Evolutionary conservation across 2,113 vertebrate species (phyloP).

Genomic region (human): GRCh38 chr16:4362001-4362500

Average conservation of each 20-base stretch:
- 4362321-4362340: background rate
- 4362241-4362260: background rate
- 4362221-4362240: background rate
- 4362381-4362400: background rate
- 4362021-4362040: slow-evolving; percentile 88
- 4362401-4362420: background rate
- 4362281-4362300: background rate
- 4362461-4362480: background rate
- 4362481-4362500: background rate
- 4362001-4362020: slow-evolving; percentile 93
- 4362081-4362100: slow-evolving; percentile 94
- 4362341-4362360: background rate
- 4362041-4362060: slow-evolving; percentile 94
- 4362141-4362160: slow-evolving; percentile 93
- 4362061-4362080: slow-evolving; percentile 96
- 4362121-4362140: slow-evolving; percentile 91
- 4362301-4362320: background rate
- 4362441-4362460: background rate
- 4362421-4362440: background rate
- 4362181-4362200: background rate
- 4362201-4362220: accelerated
- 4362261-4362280: background rate
- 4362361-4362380: background rate
- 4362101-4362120: slow-evolving; percentile 94
- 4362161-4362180: slow-evolving; percentile 61